These are phyloP conservation scores for Taeniopygia guttata DNA, from an alignment of 2,797 vertebrate species.

Conservation along the genomic window DNA sequence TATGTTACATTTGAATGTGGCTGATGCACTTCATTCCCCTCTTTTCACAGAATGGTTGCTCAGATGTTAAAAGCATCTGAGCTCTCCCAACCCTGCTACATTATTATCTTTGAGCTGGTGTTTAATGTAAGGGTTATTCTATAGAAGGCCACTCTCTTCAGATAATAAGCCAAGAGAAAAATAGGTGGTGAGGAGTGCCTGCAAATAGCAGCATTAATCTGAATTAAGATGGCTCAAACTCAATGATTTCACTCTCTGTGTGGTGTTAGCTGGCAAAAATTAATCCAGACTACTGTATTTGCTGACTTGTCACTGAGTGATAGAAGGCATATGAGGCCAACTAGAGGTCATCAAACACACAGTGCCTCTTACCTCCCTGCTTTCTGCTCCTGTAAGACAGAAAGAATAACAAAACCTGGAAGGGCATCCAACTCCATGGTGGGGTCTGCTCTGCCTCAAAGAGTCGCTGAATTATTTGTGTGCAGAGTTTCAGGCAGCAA, in stretches of 20 bases:
- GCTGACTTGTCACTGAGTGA: slow-evolving; percentile 38
- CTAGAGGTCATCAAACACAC: not conserved
- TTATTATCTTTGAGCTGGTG: not conserved
- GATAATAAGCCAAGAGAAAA: not conserved
- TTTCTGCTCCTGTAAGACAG: not conserved
- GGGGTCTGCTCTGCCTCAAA: not conserved
- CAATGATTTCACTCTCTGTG: not conserved
- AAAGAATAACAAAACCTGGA: not conserved
- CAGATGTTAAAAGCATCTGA: not conserved
- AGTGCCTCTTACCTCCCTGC: not conserved
- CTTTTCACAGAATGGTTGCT: not conserved
- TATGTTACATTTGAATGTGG: not conserved
- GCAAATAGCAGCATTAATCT: slow-evolving; percentile 3
- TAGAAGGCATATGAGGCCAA: slow-evolving; percentile 49
- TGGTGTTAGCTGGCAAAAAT: not conserved
- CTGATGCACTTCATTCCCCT: not conserved
- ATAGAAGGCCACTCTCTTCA: not conserved
- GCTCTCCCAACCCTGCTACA: not conserved
- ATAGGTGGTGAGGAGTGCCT: not conserved
- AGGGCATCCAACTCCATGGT: not conserved
- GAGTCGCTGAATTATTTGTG: not conserved
- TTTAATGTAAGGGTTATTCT: not conserved
- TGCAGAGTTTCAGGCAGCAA: not conserved
- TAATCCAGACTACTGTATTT: slow-evolving; percentile 12
- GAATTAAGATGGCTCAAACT: slow-evolving; percentile 22